A percentile compares a stretch with the other conserved stretches of the same genome.
Conservation (phyloP, 2,888 invertebrate species). For the Caenorhabditis sinica region DNA sequence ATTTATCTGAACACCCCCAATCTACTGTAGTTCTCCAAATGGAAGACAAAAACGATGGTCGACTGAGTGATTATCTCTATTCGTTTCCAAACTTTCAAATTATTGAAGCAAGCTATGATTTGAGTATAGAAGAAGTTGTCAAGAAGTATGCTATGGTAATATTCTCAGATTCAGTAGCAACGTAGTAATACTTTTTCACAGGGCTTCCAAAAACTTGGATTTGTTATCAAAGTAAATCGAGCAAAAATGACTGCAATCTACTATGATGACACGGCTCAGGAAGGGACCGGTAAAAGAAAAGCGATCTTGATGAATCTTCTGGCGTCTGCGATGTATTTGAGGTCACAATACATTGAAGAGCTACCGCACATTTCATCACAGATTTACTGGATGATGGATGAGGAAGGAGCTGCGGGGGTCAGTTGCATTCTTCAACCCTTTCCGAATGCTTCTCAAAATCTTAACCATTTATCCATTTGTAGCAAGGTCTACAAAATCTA, state of each 20-base stretch:
- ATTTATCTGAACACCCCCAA: constrained; percentile 17
- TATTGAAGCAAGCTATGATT: constrained; percentile 9
- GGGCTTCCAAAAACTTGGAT: constrained; percentile 34
- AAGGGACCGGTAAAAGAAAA: not conserved
- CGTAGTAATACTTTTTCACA: too few relatives aligned
- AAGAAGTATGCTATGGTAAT: constrained; percentile 19
- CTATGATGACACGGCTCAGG: not conserved
- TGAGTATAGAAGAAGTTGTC: constrained; percentile 11
- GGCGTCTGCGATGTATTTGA: constrained; percentile 31
- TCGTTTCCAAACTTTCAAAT: constrained; percentile 23
- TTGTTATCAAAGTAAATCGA: constrained; percentile 6
- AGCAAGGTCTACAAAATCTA: not conserved
- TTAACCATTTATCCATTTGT: not conserved
- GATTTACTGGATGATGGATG: constrained; percentile 29
- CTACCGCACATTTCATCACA: constrained; percentile 32
- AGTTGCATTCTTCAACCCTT: too few relatives aligned
- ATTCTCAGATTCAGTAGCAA: not conserved
- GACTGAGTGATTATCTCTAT: constrained; percentile 9
- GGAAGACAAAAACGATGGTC: constrained; percentile 2
- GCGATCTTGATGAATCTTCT: constrained; percentile 36
- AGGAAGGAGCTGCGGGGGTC: not conserved
- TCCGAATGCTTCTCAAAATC: too few relatives aligned
- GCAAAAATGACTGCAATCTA: not conserved
- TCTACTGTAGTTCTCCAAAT: constrained; percentile 14
- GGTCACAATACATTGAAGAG: not conserved